Base-by-base conservation (phyloP, 2,888 invertebrate genomes). In the Chrysodeixis includens region DNA sequence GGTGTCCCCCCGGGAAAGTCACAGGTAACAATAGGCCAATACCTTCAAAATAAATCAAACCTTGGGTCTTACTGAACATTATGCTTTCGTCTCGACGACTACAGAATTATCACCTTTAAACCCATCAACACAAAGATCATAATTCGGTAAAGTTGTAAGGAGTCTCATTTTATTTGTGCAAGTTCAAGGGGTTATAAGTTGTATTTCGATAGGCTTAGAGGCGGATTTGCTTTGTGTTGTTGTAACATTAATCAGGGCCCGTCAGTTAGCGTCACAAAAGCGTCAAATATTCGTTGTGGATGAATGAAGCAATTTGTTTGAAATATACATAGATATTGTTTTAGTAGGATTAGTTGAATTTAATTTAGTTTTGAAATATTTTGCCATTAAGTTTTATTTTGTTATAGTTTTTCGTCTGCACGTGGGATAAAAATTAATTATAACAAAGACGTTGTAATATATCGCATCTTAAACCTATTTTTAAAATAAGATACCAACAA, bases 1-100 rank as follows among this genome's bases (percentile, higher is more conserved):
- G 69, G 63, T 66, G 55, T 73, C 78, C 76, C 72, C 52, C 59
- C 69, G 78, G 78, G 71, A 73, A 81, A 76, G 81, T 81, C 76
- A 76, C 73, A 70, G 82, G 69, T 74, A 81, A 82, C 81, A 81
- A 83, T 74, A 73, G 78, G 32, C 70, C 78, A 69, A 82, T 81
- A 78, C 79, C 76, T 67, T 55, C 56, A 64, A 81, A 82, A 82
- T 82, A 82, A 81, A 82, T 82, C 81, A 82, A 81, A 78, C 73
- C 83, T 71, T 62, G 66, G 71, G 52, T 79, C 69, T 74, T 62
- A 79, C 73, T 69, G 69, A 73, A 70, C 61, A 81, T 73, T 79
- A 74, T 79, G 51, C 56, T 61, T 62, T 53, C 32, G 54, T 60
- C 30, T 30, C 14, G 4, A 54, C 32, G 30, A 62, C 74, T 35